phyloP scores from a whole-genome alignment of 1,140 invertebrate genomes.

The Sesamia nonagrioides region DNA sequence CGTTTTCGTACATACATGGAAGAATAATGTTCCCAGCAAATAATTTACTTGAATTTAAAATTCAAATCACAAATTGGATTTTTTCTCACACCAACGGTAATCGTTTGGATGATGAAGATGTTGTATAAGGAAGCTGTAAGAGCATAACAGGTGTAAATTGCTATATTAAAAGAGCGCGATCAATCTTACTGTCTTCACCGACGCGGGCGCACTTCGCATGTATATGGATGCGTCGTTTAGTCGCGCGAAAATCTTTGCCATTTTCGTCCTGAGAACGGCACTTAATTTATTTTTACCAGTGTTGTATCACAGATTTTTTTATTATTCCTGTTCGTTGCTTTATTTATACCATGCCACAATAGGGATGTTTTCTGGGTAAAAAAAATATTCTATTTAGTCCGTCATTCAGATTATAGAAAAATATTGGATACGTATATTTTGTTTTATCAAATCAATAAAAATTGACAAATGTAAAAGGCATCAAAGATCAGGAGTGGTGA shows the following conservation, averaged over 20 bases:
- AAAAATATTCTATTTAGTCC: no score
- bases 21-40: conserved; percentile 14
- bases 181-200: conserved; percentile 62
- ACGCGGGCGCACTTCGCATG: conserved; percentile 44
- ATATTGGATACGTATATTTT: no score
- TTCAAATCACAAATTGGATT: conserved; percentile 47
- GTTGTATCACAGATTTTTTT: neutral
- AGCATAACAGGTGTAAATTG: conserved; percentile 75
- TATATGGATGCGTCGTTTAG: conserved; percentile 58
- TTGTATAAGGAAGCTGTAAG: conserved; percentile 64
- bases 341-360: neutral
- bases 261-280: conserved; percentile 2
- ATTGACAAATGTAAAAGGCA: no score
- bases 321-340: neutral
- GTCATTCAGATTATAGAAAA: no score
- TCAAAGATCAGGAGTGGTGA: no score
- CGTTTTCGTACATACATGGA: conserved; percentile 27
- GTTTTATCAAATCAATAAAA: no score
- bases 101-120: conserved; percentile 56
- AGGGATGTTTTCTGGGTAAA: no score
- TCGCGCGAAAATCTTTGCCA: conserved; percentile 1
- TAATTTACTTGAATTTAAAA: conserved; percentile 43
- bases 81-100: conserved; percentile 43
- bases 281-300: neutral
- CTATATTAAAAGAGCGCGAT: conserved; percentile 73